A percentile compares a stretch with the other conserved stretches of the same genome.
Evolutionary conservation across 1,140 invertebrate species (phyloP).

Genomic region (Drosophila azteca): DNA sequence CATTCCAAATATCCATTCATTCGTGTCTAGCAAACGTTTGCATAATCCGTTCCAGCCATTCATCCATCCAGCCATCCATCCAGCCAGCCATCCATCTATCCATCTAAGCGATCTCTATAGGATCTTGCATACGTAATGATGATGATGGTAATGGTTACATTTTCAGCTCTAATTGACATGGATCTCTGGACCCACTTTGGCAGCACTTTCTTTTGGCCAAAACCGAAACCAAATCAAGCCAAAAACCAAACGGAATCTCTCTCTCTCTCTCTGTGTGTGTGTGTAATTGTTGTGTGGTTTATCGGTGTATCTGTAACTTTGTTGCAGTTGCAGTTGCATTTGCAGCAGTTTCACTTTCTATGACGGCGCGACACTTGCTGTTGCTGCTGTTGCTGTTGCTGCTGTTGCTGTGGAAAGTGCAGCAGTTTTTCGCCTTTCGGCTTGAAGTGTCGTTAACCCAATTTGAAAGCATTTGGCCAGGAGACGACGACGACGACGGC

Average conservation of each 20-base stretch:
- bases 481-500: constrained; percentile 50
- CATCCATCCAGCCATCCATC: no score
- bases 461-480: constrained; percentile 78
- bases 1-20: neutral
- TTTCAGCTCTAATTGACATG: constrained; percentile 51
- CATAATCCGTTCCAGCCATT: constrained; percentile 26
- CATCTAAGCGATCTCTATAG: constrained; percentile 28
- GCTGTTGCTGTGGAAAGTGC: constrained; percentile 61
- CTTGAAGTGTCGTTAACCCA: constrained; percentile 80
- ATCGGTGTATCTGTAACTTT: constrained; percentile 58
- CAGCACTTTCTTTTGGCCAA: constrained; percentile 66
- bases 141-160: constrained; percentile 36
- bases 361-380: constrained; percentile 63
- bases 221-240: constrained; percentile 34
- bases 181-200: constrained; percentile 37
- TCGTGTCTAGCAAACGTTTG: constrained; percentile 34
- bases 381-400: no score
- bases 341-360: constrained; percentile 72
- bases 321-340: constrained; percentile 43
- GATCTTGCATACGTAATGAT: constrained; percentile 36
- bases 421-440: constrained; percentile 35
- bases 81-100: constrained; percentile 2
- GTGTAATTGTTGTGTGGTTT: constrained; percentile 62
- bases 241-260: constrained; percentile 56
- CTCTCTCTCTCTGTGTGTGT: no score